Percentiles rank a stretch among this genome's conserved stretches.
Conservation (phyloP, 2,797 vertebrate genomes). For the Coranthus polyacanthus region DNA sequence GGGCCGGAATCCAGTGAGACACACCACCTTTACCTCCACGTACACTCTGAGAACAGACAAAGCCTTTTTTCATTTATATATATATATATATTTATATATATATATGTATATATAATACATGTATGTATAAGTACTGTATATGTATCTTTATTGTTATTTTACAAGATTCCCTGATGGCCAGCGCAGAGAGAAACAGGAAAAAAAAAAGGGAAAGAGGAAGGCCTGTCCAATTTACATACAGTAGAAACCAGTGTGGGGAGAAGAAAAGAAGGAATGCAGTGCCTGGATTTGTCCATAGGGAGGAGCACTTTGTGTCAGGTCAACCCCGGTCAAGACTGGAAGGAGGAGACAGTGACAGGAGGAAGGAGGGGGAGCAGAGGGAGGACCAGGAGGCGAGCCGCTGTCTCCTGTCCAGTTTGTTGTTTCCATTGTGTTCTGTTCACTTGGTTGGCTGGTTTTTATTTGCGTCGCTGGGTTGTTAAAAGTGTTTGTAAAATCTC, state of each 20-base stretch:
- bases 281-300: conserved; percentile 81
- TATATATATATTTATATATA: conserved; percentile 76
- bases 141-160: conserved; percentile 80
- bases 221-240: conserved; percentile 66
- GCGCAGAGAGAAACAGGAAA: conserved; percentile 86
- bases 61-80: conserved; percentile 18
- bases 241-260: conserved; percentile 69
- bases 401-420: conserved; percentile 41
- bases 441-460: conserved; percentile 56
- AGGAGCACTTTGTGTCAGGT: conserved; percentile 86
- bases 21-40: conserved; percentile 17
- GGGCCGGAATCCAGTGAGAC: conserved; percentile 27
- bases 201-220: conserved; percentile 2
- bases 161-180: conserved; percentile 88
- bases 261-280: conserved; percentile 55
- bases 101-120: conserved; percentile 69
- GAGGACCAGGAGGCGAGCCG: conserved; percentile 35
- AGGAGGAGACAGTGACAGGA: conserved; percentile 56
- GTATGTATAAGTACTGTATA: conserved; percentile 74
- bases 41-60: conserved; percentile 45
- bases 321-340: conserved; percentile 87
- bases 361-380: conserved; percentile 40
- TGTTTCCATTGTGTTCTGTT: conserved; percentile 43
- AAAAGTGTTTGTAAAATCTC: conserved; percentile 54
- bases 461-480: conserved; percentile 68